Evolutionary conservation across 2,888 invertebrate genomes (phyloP).

Genomic region (Saturnia japonica): DNA sequence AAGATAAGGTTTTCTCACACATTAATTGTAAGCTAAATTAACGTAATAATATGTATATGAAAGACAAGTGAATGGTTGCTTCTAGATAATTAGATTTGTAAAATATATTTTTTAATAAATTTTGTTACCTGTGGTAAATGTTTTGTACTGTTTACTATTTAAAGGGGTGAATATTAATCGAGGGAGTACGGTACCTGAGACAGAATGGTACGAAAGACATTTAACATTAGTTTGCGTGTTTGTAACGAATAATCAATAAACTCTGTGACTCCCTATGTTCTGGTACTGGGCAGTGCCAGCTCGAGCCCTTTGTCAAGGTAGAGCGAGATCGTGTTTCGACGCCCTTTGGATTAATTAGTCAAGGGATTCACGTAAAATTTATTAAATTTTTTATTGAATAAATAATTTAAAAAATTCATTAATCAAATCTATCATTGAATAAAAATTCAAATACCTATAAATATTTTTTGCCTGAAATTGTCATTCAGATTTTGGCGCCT

Average conservation of each 20-base stretch:
- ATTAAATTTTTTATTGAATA: too few relatives aligned
- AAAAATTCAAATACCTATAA: too few relatives aligned
- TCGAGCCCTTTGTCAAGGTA: too few relatives aligned
- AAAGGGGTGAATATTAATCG: constrained; percentile 43
- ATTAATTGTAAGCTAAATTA: constrained; percentile 14
- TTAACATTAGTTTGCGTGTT: constrained; percentile 24
- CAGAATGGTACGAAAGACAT: constrained; percentile 33
- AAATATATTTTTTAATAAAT: constrained; percentile 42
- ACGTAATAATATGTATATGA: not conserved
- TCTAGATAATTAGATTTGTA: not conserved
- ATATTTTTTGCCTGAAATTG: too few relatives aligned
- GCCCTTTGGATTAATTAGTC: too few relatives aligned
- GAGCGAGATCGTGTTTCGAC: too few relatives aligned
- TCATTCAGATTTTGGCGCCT: too few relatives aligned
- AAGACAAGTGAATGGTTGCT: not conserved
- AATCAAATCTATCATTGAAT: too few relatives aligned
- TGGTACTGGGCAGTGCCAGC: too few relatives aligned
- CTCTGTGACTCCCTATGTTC: constrained; percentile 14
- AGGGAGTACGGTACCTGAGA: constrained; percentile 35
- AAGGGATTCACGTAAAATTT: too few relatives aligned
- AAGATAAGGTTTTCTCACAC: constrained; percentile 8
- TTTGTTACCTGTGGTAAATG: constrained; percentile 35
- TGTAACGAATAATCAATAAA: constrained; percentile 25
- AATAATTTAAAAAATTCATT: too few relatives aligned
- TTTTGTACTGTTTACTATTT: constrained; percentile 2